These are phyloP conservation scores for Proisotoma minuta DNA, from an alignment of 2,888 invertebrate genomes.

Conservation along the genomic window DNA sequence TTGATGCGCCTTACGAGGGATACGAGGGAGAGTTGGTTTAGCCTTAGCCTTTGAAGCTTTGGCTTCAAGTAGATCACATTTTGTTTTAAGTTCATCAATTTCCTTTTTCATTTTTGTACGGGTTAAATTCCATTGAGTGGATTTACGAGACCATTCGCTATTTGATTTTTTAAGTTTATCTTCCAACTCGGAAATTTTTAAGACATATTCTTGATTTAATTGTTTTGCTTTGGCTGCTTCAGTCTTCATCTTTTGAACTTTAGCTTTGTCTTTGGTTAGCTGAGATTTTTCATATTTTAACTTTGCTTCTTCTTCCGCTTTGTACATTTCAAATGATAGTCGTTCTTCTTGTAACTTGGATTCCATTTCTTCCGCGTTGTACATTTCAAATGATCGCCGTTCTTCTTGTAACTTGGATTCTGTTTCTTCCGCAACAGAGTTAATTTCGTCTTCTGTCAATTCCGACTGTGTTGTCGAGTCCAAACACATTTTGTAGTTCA, in stretches of 20 bases:
- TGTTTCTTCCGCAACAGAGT: not conserved
- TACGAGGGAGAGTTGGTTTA: not conserved
- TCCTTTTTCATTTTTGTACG: not conserved
- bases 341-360: not conserved
- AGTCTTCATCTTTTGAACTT: not conserved
- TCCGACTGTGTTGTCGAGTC: not conserved
- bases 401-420: not conserved
- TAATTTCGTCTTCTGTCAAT: not conserved
- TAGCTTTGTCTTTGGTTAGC: not conserved
- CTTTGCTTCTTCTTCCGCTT: not conserved
- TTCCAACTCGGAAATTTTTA: not conserved
- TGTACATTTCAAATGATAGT: not conserved
- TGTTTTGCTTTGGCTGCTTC: not conserved
- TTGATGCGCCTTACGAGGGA: not conserved
- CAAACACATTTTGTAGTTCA: not conserved
- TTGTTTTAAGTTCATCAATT: not conserved
- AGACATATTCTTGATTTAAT: not conserved
- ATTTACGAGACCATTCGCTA: not conserved
- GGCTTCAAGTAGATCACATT: not conserved
- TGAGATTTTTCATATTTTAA: not conserved
- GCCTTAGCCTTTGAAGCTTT: not conserved
- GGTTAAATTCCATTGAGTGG: not conserved
- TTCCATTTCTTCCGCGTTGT: not conserved
- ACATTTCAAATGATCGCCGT: not conserved
- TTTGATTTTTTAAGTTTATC: not conserved